Base-by-base conservation (phyloP, 1,140 invertebrate species). In the Leptinotarsa defecta region DNA sequence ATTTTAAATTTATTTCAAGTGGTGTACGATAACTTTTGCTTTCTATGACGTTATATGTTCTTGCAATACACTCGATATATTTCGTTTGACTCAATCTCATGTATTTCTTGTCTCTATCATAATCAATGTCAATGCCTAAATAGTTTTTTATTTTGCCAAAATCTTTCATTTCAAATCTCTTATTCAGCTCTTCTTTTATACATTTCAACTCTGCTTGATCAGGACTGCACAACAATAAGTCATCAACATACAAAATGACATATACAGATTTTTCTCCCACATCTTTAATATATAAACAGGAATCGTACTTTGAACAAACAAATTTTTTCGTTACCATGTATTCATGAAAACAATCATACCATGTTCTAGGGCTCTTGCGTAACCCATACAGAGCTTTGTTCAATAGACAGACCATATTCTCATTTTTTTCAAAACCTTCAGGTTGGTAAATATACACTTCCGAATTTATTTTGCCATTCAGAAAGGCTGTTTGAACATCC, bases 321-420 rank as follows among this genome's bases (percentile, higher is more conserved):
- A 64, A 64, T 20, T 64, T 64, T 64, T 20, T 64, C 13, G 63
- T 15, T 64, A 64, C n/a, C 13, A 24, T 24, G 22, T 24, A 24
- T 24, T 64, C 22, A 64, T 64, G 19, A 24, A 64, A 64, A 64
- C 63, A 64, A 64, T 64, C 63, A 64, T 64, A 64, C 63, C 63
- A 64, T 15, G 63, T 24, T 64, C 63, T 75, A 52, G 74, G 63
- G 19, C 63, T 64, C 63, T 64, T 19, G 13, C 63, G n/a, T 52
- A 68, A 74, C 76, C 78, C 87, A 85, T 15, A 24, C 22, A 24
- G 22, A 24, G 22, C 22, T 24, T 24, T 24, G 22, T 24, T 24
- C 22, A 24, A 24, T 24, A 24, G 22, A 24, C 22, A 24, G 22
- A 24, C 22, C 22, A 24, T 24, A 24, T 24, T 3, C 22, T 24